Evolutionary conservation across 2,797 vertebrate genomes (phyloP).

Genomic region (Trematomus bernacchii): DNA sequence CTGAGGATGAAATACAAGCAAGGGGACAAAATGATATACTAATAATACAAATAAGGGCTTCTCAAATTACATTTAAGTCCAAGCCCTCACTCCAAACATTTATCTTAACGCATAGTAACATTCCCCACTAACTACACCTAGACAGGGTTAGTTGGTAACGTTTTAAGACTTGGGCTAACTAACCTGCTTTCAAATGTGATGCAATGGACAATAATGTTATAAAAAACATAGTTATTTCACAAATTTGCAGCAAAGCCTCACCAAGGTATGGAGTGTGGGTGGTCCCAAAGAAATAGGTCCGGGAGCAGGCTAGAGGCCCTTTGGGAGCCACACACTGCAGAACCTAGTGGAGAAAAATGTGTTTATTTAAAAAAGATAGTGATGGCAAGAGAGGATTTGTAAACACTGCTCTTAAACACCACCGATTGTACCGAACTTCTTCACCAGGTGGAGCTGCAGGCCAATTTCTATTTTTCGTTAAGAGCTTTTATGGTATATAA

Average conservation of each 20-base stretch:
- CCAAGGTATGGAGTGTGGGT: conserved; percentile 93
- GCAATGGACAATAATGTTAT: not conserved
- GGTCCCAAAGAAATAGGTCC: conserved; percentile 96
- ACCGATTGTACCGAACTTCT: not conserved
- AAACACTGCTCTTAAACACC: not conserved
- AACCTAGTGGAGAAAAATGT: conserved; percentile 80
- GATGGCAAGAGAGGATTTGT: not conserved
- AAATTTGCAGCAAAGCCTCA: conserved; percentile 65
- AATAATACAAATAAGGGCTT: not conserved
- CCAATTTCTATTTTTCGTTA: not conserved
- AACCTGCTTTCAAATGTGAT: not conserved
- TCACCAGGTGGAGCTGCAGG: conserved; percentile 51
- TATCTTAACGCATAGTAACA: not conserved
- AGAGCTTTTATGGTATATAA: not conserved
- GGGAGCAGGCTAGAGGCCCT: conserved; percentile 93
- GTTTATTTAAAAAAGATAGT: not conserved
- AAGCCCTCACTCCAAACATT: not conserved
- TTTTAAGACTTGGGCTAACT: not conserved
- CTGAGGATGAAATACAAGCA: conserved; percentile 76
- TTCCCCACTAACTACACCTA: conserved; percentile 2
- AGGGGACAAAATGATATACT: conserved; percentile 1
- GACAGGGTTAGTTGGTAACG: not conserved
- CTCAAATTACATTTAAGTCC: not conserved
- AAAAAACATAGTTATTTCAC: not conserved
- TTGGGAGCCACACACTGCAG: conserved; percentile 96